Base-by-base conservation (phyloP, 1,140 invertebrate genomes). In the Cecropterus lyciades region DNA sequence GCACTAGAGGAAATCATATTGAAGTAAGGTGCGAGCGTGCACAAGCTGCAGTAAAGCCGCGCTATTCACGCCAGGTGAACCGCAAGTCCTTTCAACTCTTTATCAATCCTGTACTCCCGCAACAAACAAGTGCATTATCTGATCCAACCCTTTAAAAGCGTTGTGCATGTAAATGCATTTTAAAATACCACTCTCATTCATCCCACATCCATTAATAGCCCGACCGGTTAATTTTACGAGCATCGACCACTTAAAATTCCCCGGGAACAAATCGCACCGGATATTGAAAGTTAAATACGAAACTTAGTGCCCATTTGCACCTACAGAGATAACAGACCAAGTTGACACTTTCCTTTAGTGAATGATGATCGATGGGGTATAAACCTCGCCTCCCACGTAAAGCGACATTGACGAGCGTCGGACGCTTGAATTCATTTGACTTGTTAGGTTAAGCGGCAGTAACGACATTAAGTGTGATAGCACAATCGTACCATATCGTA, bases 161-260 rank as follows among this genome's bases (percentile, higher is more conserved):
- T 10, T 15, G 27, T 37, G 10, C 30, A 60, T 52, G 48, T 24
- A 46, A 46, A 46, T 24, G 48, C 14, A 60, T 67, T 46, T 33
- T 62, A 69, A 77, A 80, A 86, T 82, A 77, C 78, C 75, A 80
- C 69, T 67, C 74, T 49, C 73, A 77, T 84, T 77, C 77, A 80
- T 84, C 59, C 79, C 67, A 60, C 69, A 67, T 55, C 77, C 79
- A 86, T 87, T 84, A 85, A 30, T 30, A 30, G 27, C 27, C 69
- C 69, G 78, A 75, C 79, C 80, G 75, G 84, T 84, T 83, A 85
- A 86, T 81, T 88, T 86, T 86, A 88, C 81, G 86, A 86, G 72
- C 71, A 65, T 69, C 59, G 75, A 79, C 74, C 85, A 89, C 85
- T 90, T 88, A 90, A 89, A 82, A 87, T 87, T 89, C 84, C 76